phyloP scores from a whole-genome alignment of 2,888 invertebrate species.

The Drosophila yooni region DNA sequence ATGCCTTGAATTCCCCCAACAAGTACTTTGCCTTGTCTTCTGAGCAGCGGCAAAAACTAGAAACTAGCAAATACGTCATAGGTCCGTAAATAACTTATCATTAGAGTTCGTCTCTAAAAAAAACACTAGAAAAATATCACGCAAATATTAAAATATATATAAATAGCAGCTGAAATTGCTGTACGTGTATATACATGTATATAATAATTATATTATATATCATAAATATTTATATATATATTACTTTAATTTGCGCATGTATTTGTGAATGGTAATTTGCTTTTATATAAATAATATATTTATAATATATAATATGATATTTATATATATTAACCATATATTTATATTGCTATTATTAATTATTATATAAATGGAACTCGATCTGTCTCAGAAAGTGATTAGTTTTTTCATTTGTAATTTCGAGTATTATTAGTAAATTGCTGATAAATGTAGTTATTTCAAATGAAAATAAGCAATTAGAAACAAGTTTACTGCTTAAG shows the following conservation, averaged over 20 bases:
- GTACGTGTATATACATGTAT: background rate
- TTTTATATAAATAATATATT: no score
- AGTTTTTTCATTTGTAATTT: background rate
- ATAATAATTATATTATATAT: background rate
- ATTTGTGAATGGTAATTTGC: background rate
- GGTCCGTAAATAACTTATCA: conserved; percentile 34
- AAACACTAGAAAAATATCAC: background rate
- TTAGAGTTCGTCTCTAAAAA: background rate
- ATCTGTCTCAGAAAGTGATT: background rate
- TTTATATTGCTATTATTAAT: background rate
- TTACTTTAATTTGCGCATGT: background rate
- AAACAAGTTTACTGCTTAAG: background rate
- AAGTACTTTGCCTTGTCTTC: conserved; percentile 32
- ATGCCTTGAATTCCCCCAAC: conserved; percentile 33
- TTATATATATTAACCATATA: no score
- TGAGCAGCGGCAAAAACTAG: conserved; percentile 13
- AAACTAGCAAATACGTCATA: conserved; percentile 57
- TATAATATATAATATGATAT: no score
- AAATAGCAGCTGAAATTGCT: conserved; percentile 19
- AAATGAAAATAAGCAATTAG: background rate
- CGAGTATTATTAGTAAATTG: background rate
- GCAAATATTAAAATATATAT: conserved; percentile 8
- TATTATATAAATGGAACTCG: no score
- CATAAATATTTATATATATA: background rate
- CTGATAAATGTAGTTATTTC: background rate